Conservation (phyloP, 1,140 invertebrate genomes). For the Vanessa atalanta region DNA sequence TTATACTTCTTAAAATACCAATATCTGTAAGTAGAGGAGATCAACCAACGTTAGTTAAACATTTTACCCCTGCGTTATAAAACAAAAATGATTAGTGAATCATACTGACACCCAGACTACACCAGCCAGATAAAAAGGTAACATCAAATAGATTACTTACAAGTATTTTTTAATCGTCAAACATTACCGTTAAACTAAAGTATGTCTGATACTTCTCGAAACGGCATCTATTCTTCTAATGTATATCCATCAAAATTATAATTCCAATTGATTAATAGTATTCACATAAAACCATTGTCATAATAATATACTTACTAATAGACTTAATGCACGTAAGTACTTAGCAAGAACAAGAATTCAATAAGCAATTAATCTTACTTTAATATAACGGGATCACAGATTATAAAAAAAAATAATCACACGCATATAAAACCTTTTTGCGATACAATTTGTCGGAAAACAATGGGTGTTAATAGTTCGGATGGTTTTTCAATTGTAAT, state of each 20-base stretch:
- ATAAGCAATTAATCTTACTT: constrained; percentile 4
- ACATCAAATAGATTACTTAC: too few species aligned
- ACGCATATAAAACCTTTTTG: not conserved
- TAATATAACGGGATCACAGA: not conserved
- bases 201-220: too few species aligned
- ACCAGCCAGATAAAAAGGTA: too few species aligned
- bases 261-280: not conserved
- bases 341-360: not conserved
- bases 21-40: too few species aligned
- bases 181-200: too few species aligned
- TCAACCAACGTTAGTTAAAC: too few species aligned
- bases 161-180: too few species aligned
- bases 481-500: not conserved
- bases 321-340: not conserved
- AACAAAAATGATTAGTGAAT: too few species aligned
- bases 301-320: not conserved
- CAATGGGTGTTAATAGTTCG: constrained; percentile 7
- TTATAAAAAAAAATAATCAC: constrained; percentile 4
- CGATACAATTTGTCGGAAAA: not conserved
- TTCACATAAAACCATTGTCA: not conserved
- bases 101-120: too few species aligned
- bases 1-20: too few species aligned
- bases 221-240: too few species aligned
- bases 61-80: too few species aligned
- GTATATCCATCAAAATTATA: not conserved